Evolutionary conservation across 2,113 vertebrate genomes (phyloP), one percentile per base, ranked within the genome.

Genomic region (Lichenostomus cassidix): DNA sequence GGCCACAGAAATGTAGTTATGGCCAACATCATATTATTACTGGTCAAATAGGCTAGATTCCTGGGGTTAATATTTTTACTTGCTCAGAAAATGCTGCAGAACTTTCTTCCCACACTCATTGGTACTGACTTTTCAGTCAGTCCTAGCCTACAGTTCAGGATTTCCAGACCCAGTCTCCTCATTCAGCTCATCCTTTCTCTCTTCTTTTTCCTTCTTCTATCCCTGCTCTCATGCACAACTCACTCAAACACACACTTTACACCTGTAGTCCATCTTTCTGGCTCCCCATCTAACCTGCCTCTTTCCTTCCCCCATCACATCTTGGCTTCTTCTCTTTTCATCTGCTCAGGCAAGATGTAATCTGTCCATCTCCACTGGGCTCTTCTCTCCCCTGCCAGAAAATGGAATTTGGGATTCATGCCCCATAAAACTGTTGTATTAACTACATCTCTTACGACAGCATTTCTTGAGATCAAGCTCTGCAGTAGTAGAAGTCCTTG

Each of bases 401-500:
- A 81, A 81, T 20, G 5, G 28, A 60, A 86, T 82, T 68, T 47
- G 15, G n/a, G 44, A 67, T 70, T 64, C 79, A 21, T 58, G 20
- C 10, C 53, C 69, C 33, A 42, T 31, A 35, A 81, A 84, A 68
- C 4, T 65, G 5, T 29, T 49, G 22, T 11, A 44, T 18, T 15
- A 83, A 65, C 5, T n/a, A 28, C 19, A 39, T 19, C 64, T n/a
- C 64, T 87, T 78, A 19, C 0, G 1, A 27, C 23, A 78, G 33
- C 39, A 27, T 65, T 78, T 88, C 68, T 58, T 73, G 49, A 50
- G 64, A 84, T 75, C 56, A 76, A 46, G 41, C 31, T 10, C 33
- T 6, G 8, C 49, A 53, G 52, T 25, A 71, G 60, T 12, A 78
- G n/a, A 95, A 83, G 73, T 68, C 90, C 86, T 92, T 92, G 86